phyloP scores from a whole-genome alignment of 1,140 invertebrate genomes.

The Drosophila dunni region DNA sequence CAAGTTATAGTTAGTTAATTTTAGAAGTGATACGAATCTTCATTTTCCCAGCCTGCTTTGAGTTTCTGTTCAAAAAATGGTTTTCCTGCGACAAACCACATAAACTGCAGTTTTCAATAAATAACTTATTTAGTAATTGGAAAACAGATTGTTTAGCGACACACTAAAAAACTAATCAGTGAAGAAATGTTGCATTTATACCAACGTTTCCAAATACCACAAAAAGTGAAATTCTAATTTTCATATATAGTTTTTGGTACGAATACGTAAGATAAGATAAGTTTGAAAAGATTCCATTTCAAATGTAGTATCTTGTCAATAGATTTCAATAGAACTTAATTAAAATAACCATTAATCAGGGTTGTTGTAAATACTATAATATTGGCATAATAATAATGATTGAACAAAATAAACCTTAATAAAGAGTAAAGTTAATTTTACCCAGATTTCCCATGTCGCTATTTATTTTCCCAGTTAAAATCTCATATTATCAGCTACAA shows the following conservation, averaged over 20 bases:
- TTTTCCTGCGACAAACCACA: neutral
- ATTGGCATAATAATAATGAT: neutral
- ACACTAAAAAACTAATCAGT: neutral
- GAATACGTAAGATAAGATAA: neutral
- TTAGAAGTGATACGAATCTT: neutral
- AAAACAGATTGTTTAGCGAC: neutral
- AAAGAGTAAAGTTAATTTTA: neutral
- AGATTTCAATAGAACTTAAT: neutral
- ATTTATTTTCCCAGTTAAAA: neutral
- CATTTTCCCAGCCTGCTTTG: neutral
- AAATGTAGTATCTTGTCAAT: neutral
- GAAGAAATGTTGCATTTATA: neutral
- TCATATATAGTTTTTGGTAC: neutral
- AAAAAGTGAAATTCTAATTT: neutral
- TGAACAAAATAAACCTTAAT: neutral
- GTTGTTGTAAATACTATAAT: neutral
- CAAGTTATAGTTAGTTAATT: constrained; percentile 2
- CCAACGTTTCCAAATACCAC: too few relatives aligned
- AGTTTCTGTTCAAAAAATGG: neutral
- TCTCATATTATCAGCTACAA: neutral
- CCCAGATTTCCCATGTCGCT: neutral
- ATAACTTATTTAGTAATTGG: neutral
- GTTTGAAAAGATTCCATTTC: neutral
- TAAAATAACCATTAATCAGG: neutral
- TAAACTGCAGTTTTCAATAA: neutral